Evolutionary conservation across 2,113 vertebrate species (phyloP).

Genomic region (Anolis carolinensis): DNA sequence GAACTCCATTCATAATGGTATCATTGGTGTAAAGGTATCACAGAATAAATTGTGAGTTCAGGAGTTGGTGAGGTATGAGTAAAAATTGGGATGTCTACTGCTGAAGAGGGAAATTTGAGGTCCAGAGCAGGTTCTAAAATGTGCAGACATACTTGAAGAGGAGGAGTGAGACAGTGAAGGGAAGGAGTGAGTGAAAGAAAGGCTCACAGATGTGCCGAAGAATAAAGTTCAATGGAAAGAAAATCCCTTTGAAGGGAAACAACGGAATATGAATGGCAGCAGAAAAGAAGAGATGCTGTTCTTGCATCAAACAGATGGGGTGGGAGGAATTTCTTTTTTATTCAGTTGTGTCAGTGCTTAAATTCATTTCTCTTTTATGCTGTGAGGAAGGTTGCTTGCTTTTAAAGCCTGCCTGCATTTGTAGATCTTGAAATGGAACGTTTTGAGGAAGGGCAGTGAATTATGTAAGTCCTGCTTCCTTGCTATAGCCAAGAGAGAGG

Average conservation of each 20-base stretch:
- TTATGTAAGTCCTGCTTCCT: not conserved
- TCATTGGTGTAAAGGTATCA: not conserved
- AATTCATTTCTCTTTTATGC: not conserved
- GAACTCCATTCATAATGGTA: conserved; percentile 8
- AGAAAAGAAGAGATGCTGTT: not conserved
- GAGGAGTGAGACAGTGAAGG: too few relatives aligned
- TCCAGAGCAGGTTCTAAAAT: conserved; percentile 3
- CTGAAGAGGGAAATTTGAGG: not conserved
- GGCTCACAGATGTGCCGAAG: not conserved
- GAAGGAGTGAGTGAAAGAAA: not conserved
- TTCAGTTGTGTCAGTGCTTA: not conserved
- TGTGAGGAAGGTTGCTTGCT: not conserved
- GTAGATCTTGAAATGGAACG: not conserved
- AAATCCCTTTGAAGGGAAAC: not conserved
- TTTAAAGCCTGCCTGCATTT: not conserved
- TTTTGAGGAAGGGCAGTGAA: not conserved
- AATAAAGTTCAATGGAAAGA: not conserved
- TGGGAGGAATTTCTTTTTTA: not conserved
- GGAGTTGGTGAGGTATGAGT: not conserved
- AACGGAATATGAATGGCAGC: not conserved
- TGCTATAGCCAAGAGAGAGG: not conserved
- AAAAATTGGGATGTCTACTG: not conserved
- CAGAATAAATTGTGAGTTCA: not conserved
- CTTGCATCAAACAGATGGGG: not conserved
- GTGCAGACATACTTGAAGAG: not conserved